Percentiles rank a stretch among this genome's conserved stretches.
Evolutionary conservation across 2,888 invertebrate species (phyloP).

Genomic region (Amorpha juglandis): DNA sequence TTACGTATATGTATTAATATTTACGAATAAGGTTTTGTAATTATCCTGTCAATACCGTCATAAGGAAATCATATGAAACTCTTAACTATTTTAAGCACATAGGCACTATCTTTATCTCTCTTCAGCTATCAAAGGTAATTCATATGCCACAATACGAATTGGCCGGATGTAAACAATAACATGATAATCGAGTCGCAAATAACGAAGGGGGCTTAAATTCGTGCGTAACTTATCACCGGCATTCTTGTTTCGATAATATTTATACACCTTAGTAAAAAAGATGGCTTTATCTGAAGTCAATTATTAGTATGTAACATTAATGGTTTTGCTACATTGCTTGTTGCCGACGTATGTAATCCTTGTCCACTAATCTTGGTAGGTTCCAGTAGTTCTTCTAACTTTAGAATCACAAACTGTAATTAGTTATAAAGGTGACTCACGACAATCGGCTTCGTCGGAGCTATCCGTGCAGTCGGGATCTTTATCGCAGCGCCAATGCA

Average conservation of each 20-base stretch:
- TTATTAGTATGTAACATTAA: too few species aligned
- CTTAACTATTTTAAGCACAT: background rate
- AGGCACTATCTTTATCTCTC: background rate
- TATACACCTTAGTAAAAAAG: background rate
- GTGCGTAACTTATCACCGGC: background rate
- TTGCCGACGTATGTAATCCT: too few species aligned
- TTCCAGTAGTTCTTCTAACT: too few species aligned
- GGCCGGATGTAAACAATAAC: background rate
- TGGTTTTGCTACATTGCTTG: too few species aligned
- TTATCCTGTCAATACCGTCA: background rate
- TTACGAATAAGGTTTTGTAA: background rate
- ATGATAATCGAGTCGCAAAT: background rate
- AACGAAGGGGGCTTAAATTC: background rate
- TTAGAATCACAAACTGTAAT: too few species aligned
- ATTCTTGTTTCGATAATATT: background rate
- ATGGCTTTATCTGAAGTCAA: background rate
- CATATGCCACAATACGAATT: conserved; percentile 1
- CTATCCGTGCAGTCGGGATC: conserved; percentile 90
- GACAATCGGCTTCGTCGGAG: conserved; percentile 89
- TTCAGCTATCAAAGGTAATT: conserved; percentile 11
- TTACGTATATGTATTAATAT: background rate
- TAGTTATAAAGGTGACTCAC: conserved; percentile 64
- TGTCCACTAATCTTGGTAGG: too few species aligned
- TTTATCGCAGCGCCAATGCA: conserved; percentile 90
- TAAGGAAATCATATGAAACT: background rate